These are phyloP conservation scores for Cheilosia vulpina DNA, from an alignment of 2,888 invertebrate genomes.

Conservation along the genomic window DNA sequence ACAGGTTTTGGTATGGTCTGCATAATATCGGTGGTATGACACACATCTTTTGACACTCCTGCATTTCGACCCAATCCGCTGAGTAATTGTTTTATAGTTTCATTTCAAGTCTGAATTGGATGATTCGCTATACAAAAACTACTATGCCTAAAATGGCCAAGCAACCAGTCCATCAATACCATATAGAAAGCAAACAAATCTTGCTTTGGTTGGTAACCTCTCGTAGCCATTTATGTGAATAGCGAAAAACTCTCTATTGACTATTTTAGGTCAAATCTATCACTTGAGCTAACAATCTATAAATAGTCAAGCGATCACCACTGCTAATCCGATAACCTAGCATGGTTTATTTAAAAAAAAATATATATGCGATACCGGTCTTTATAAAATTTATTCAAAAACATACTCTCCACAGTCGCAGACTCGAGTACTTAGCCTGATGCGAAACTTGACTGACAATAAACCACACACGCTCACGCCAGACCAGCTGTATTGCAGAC, in stretches of 20 bases:
- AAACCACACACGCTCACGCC: not conserved
- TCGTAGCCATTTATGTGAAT: not conserved
- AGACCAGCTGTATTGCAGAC: conserved; percentile 13
- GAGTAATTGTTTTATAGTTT: too few species aligned
- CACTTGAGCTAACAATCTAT: conserved; percentile 14
- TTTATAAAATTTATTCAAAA: conserved; percentile 3
- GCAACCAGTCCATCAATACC: not conserved
- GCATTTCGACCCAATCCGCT: too few species aligned
- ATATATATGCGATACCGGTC: not conserved
- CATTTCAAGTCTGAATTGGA: too few species aligned
- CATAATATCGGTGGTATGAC: too few species aligned
- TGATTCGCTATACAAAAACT: too few species aligned
- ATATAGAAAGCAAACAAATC: not conserved
- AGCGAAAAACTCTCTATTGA: not conserved
- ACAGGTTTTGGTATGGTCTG: too few species aligned
- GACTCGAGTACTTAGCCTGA: not conserved
- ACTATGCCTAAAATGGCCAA: not conserved
- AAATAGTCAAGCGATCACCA: conserved; percentile 26
- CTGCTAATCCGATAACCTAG: conserved; percentile 2
- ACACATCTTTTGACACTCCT: too few species aligned
- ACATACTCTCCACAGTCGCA: not conserved
- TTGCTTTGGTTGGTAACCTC: conserved; percentile 10
- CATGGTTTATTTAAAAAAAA: conserved; percentile 3
- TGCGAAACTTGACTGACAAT: not conserved
- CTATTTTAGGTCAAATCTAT: conserved; percentile 21